Percentiles rank a stretch among this genome's conserved stretches.
Evolutionary conservation across 2,888 invertebrate species (phyloP).

Genomic region (Dione juno): DNA sequence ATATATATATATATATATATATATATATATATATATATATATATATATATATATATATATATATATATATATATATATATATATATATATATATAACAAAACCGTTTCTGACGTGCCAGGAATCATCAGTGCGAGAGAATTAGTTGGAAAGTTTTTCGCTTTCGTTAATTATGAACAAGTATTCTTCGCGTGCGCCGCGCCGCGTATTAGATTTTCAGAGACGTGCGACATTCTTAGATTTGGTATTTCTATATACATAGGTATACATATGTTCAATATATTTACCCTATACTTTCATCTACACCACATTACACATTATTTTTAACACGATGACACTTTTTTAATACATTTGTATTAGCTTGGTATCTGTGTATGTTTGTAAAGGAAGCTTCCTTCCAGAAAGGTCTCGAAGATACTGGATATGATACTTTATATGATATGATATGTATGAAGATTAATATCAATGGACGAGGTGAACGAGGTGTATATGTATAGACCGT

Average conservation of each 20-base stretch:
- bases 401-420: no score
- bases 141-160: conserved; percentile 25
- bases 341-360: no score
- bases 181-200: conserved; percentile 21
- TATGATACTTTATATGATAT: no score
- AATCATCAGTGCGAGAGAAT: conserved; percentile 14
- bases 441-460: no score
- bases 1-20: background rate
- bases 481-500: no score
- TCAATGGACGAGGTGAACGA: no score
- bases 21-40: background rate
- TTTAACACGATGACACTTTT: no score
- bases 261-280: background rate
- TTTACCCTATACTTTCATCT: background rate
- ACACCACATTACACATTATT: no score
- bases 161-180: conserved; percentile 26
- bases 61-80: background rate
- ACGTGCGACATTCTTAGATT: conserved; percentile 11
- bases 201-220: conserved; percentile 16
- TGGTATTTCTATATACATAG: background rate
- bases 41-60: background rate
- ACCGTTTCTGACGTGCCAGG: conserved; percentile 1
- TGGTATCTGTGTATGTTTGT: no score
- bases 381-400: no score
- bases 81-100: conserved; percentile 7